Evolutionary conservation across 2,888 invertebrate species (phyloP), one percentile per base, ranked within the genome.

Genomic region (Hirtodrosophila duncani): DNA sequence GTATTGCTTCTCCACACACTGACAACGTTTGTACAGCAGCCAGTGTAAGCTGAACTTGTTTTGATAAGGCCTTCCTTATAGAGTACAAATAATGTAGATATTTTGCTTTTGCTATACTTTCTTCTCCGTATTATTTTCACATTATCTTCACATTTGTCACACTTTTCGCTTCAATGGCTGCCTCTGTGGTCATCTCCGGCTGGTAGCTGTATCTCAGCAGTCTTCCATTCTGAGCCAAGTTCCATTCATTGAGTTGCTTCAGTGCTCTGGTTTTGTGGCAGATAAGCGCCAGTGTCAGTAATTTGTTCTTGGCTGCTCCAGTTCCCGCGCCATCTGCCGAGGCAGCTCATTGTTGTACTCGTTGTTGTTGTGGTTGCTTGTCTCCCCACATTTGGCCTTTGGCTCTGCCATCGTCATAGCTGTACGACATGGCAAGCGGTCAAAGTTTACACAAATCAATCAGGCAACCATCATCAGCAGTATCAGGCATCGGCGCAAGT

Each of bases 381-480:
- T 11, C 30, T 59, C 50, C 38, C 50, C 29, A 39, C 36, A 46
- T 56, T 57, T 26, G 24, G 30, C 17, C 6, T 17, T 10, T 10
- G 14, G 24, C 44, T n/a, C n/a, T n/a, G n/a, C n/a, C n/a, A n/a
- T n/a, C n/a, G n/a, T n/a, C n/a, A n/a, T n/a, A n/a, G n/a, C n/a
- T n/a, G n/a, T 53, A 36, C 53, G 42, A 50, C 71, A 69, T 50
- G 67, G 26, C 58, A 53, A 45, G 37, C 58, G 67, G 71, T 79
- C 75, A 75, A 51, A 78, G 72, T 70, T 72, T 63, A 75, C 75
- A 74, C 60, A 67, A 79, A 79, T 72, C 72, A 75, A 78, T 72
- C 72, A 70, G 57, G 42, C 50, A 51, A 43, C 27, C 44, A 23
- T 26, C 55, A 27, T 29, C n/a, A 7, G 3, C 6, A 10, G 6